Evolutionary conservation across 92 coral and sea anemone species (phyloP).

Genomic region (Heteractis magnifica): DNA sequence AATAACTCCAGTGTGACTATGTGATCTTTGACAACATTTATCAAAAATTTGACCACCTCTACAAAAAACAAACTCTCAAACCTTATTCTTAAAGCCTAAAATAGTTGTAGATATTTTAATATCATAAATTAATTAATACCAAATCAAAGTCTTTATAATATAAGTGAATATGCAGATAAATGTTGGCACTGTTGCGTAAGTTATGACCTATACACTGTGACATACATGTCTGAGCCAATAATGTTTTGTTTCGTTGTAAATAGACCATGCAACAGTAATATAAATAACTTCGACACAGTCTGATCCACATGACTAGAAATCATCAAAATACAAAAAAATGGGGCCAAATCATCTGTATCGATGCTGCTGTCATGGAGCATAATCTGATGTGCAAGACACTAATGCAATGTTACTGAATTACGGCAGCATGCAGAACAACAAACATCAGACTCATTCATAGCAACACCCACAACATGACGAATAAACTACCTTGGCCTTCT

Average conservation of each 20-base stretch:
- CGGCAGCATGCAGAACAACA: not conserved
- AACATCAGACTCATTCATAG: not conserved
- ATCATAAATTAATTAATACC: not conserved
- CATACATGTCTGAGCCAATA: not conserved
- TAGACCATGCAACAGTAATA: not conserved
- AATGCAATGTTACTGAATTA: not conserved
- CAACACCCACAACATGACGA: not conserved
- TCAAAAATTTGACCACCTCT: not conserved
- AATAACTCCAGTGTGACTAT: not conserved
- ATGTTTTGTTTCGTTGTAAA: not conserved
- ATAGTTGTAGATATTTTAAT: not conserved
- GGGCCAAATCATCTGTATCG: not conserved
- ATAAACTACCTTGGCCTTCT: not conserved
- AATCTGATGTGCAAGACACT: not conserved
- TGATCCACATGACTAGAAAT: not conserved
- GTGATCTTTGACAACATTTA: not conserved
- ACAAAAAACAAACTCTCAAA: not conserved
- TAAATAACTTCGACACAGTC: conserved; percentile 4
- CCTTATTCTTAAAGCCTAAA: not conserved
- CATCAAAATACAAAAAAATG: not conserved
- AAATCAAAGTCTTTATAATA: not conserved
- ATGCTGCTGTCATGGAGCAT: not conserved
- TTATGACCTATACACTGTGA: not conserved
- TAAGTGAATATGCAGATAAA: not conserved
- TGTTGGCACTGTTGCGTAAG: not conserved